phyloP scores from a whole-genome alignment of 2,113 vertebrate species.

The Recurvirostra avosetta region DNA sequence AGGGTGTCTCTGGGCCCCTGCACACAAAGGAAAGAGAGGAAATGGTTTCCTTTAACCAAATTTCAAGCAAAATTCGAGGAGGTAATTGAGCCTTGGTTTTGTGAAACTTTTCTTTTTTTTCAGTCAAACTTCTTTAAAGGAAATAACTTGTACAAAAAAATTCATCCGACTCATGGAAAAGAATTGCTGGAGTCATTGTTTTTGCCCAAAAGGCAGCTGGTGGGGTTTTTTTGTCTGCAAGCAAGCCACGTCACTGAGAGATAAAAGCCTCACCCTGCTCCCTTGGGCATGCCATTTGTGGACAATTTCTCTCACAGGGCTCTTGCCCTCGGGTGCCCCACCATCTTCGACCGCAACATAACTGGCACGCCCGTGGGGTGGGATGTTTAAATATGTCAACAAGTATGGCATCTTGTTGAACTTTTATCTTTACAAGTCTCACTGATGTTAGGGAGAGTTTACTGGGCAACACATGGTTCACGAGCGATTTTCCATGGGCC shows the following conservation, averaged over 20 bases:
- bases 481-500: not conserved
- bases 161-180: not conserved
- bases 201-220: not conserved
- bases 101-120: not conserved
- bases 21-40: not conserved
- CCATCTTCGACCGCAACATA: accelerated
- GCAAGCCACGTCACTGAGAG: accelerated
- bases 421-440: not conserved
- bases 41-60: not conserved
- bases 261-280: not conserved
- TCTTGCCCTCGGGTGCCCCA: not conserved
- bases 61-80: not conserved
- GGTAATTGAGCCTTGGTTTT: not conserved
- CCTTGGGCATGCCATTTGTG: not conserved
- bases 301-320: not conserved
- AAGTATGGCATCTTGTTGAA: accelerated
- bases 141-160: not conserved
- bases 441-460: not conserved
- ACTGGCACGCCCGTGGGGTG: not conserved
- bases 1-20: not conserved
- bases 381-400: not conserved
- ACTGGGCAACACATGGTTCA: accelerated
- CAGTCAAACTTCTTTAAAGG: not conserved
- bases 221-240: not conserved
- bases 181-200: not conserved